Base-by-base conservation (phyloP, 2,888 invertebrate species). In the Drosophila rellima region DNA sequence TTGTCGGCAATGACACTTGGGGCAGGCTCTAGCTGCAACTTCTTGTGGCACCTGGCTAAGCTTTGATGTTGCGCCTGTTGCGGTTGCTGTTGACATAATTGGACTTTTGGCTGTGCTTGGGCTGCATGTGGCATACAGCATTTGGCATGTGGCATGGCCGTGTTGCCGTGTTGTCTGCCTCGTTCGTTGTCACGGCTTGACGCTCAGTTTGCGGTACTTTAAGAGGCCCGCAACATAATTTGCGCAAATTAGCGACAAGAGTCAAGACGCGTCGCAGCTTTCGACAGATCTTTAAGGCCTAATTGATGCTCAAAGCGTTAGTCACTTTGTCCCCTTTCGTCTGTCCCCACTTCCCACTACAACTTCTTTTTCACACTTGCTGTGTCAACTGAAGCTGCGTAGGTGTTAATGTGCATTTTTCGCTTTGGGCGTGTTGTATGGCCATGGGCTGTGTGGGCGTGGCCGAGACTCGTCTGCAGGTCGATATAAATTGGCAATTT, bases 141-240 rank as follows among this genome's bases (percentile, higher is more conserved):
- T 44, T 10, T 10, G 39, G 42, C 26, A 15, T 29, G 29, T 18
- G 13, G 31, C 11, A 26, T 56, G 56, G 42, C 44, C 37, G 61
- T 39, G 33, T 52, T 66, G 40, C 56, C 54, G 51, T 33, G 10
- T 50, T 56, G 39, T 39, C 54, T 56, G 56, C 44, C 39, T 47
- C 44, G 57, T 47, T 65, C 51, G 70, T 64, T 70, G 80, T 78
- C 76, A 80, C 80, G 74, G 73, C 73, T 55, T 56, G 73, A 50
- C 80, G 82, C 87, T 88, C 88, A 81, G 76, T 84, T 86, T 80
- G 80, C 89, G 87, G 87, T 82, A 87, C 87, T 87, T 82, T 82
- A 73, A 82, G 87, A 79, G 88, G 70, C 80, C 47, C 78, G 87
- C 89, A 80, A 80, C 77, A 88, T 80, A 85, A 88, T 88, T 88